A percentile compares a stretch with the other conserved stretches of the same genome.
Evolutionary conservation across 1,140 invertebrate genomes (phyloP).

Genomic region (Campodea augens): DNA sequence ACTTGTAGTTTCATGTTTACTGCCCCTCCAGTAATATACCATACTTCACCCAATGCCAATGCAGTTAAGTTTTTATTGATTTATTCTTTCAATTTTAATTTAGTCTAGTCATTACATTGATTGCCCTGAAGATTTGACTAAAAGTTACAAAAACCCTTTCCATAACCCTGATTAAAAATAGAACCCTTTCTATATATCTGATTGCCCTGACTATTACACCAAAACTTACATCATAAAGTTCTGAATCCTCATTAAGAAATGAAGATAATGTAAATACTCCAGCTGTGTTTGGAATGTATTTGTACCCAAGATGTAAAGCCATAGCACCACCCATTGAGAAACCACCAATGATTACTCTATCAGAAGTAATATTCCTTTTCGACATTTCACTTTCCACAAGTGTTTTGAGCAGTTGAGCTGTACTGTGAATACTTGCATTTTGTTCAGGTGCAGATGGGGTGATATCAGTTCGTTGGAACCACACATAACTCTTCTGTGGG

Average conservation of each 20-base stretch:
- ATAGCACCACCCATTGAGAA: constrained; percentile 59
- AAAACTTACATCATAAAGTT: constrained; percentile 32
- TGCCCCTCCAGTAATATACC: too few species aligned
- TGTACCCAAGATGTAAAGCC: constrained; percentile 41
- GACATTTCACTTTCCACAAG: constrained; percentile 41
- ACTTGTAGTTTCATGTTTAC: too few species aligned
- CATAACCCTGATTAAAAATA: too few species aligned
- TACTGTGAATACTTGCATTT: constrained; percentile 32
- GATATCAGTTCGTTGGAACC: constrained; percentile 44
- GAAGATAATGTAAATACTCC: constrained; percentile 49
- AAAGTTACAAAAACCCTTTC: too few species aligned
- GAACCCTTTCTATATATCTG: too few species aligned
- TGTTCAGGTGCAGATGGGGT: constrained; percentile 36
- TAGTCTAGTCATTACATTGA: too few species aligned
- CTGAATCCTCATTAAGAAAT: constrained; percentile 44
- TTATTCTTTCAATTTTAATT: too few species aligned
- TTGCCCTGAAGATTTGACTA: too few species aligned
- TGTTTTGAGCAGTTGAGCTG: constrained; percentile 31
- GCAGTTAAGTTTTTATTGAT: too few species aligned
- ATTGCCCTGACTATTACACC: background rate
- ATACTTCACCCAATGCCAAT: too few species aligned
- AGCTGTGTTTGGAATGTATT: constrained; percentile 35
- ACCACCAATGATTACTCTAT: constrained; percentile 37
- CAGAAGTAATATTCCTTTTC: too few species aligned
- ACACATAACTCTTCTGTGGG: constrained; percentile 35